phyloP scores from a whole-genome alignment of 2,797 vertebrate species.

The Macropodus opercularis region DNA sequence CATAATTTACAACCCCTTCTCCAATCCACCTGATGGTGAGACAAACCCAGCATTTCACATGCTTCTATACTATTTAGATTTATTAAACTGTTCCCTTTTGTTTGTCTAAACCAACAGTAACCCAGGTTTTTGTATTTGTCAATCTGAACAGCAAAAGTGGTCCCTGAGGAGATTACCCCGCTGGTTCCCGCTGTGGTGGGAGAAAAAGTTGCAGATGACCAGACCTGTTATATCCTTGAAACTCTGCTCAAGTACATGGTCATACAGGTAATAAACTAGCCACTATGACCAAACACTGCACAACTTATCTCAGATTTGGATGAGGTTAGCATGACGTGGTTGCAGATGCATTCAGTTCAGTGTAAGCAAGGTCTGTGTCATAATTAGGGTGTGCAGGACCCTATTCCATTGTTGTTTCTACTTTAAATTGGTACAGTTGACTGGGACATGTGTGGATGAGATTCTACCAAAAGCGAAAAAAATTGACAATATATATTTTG shows the following conservation, averaged over 20 bases:
- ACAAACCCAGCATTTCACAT: conserved; percentile 1
- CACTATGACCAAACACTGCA: neutral
- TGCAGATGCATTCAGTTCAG: neutral
- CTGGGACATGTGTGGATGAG: no score
- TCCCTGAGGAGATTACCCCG: conserved; percentile 94
- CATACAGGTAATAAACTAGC: conserved; percentile 85
- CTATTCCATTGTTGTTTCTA: no score
- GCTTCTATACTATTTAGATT: neutral
- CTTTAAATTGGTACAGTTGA: no score
- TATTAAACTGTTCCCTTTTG: neutral
- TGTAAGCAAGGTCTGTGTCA: neutral
- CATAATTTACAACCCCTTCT: conserved; percentile 89
- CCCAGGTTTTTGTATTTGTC: conserved; percentile 13
- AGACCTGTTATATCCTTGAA: conserved; percentile 95
- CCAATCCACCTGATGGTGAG: conserved; percentile 87
- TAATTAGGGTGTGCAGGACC: neutral
- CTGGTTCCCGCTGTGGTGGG: conserved; percentile 90
- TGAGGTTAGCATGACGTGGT: neutral
- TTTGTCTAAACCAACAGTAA: neutral
- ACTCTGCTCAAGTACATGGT: conserved; percentile 96
- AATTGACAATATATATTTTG: no score
- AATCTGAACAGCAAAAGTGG: conserved; percentile 87
- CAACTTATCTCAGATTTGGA: neutral
- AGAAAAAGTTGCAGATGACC: conserved; percentile 94
- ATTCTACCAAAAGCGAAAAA: no score